A percentile compares a stretch with the other conserved stretches of the same genome.
Evolutionary conservation across 2,888 invertebrate genomes (phyloP).

Genomic region (Hipparchia semele): DNA sequence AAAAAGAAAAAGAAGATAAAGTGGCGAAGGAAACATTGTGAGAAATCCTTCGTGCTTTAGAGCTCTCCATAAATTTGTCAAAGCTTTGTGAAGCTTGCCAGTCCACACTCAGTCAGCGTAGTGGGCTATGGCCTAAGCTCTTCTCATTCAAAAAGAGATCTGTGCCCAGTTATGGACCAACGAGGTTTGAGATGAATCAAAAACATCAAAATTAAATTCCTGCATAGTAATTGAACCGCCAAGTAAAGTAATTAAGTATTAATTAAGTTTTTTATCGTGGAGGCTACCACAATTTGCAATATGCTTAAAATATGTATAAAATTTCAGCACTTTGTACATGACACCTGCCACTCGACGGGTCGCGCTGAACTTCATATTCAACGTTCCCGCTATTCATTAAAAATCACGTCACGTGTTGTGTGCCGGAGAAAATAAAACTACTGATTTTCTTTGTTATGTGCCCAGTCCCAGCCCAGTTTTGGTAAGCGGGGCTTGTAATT

Average conservation of each 20-base stretch:
- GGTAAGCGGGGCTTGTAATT: not conserved
- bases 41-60: no score
- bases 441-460: not conserved
- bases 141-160: not conserved
- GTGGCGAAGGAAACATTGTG: no score
- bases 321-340: slow-evolving; percentile 15
- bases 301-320: slow-evolving; percentile 1
- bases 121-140: no score
- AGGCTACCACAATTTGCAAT: slow-evolving; percentile 12
- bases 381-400: slow-evolving; percentile 22
- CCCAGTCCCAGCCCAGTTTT: not conserved
- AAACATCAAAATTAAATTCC: not conserved
- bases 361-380: slow-evolving; percentile 20
- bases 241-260: not conserved
- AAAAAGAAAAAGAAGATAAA: no score
- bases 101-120: no score
- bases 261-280: not conserved
- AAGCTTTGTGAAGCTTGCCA: not conserved
- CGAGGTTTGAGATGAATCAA: no score
- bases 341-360: slow-evolving; percentile 22
- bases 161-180: no score
- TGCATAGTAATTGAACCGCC: not conserved
- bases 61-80: no score
- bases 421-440: slow-evolving; percentile 15
- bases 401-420: slow-evolving; percentile 19